These are phyloP conservation scores for western clawed frog (Xenopus tropicalis) DNA, from an alignment of 2,113 vertebrate genomes.

Conservation along the genomic window UCB_Xtro_10.0 CM004443.2:125678501-125679000, in stretches of 20 bases:
- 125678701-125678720: slow-evolving; percentile 41
- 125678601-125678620: slow-evolving; percentile 19
- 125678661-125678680: slow-evolving; percentile 50
- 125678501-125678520: too few relatives aligned
- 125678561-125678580: too few relatives aligned
- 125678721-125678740: slow-evolving; percentile 52
- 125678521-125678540: too few relatives aligned
- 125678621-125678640: slow-evolving; percentile 47
- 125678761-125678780: slow-evolving; percentile 56
- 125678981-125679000: too few relatives aligned
- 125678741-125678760: slow-evolving; percentile 46
- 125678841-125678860: slow-evolving; percentile 32
- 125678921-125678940: too few relatives aligned
- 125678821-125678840: slow-evolving; percentile 45
- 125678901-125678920: too few relatives aligned
- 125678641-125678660: slow-evolving; percentile 56
- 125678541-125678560: too few relatives aligned
- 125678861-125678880: background rate
- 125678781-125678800: slow-evolving; percentile 62
- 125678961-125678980: too few relatives aligned
- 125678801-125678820: slow-evolving; percentile 52
- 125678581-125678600: too few relatives aligned
- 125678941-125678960: too few relatives aligned
- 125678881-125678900: slow-evolving; percentile 9
- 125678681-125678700: slow-evolving; percentile 51